Evolutionary conservation across 2,888 invertebrate genomes (phyloP).

Genomic region (Scaptomyza tumidula): DNA sequence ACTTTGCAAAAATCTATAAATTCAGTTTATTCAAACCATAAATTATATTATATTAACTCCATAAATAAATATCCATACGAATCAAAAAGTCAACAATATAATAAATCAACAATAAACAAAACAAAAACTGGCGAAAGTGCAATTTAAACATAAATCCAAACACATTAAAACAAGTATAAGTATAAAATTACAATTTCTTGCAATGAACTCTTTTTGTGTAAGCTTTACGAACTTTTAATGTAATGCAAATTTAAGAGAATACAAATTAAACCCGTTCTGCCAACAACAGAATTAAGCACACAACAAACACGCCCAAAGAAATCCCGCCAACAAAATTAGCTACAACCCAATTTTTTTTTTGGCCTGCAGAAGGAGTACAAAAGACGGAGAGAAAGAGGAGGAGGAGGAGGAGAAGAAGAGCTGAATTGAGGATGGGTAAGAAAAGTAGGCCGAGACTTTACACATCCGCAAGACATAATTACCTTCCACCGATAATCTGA

Average conservation of each 20-base stretch:
- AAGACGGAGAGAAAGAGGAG: neutral
- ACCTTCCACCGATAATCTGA: slow-evolving; percentile 71
- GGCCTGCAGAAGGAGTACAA: neutral
- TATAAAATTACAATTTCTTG: neutral
- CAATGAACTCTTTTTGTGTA: neutral
- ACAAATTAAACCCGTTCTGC: slow-evolving; percentile 8
- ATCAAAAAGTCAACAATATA: slow-evolving; percentile 1
- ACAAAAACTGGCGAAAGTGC: neutral
- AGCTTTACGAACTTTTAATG: slow-evolving; percentile 12
- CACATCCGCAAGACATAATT: slow-evolving; percentile 68
- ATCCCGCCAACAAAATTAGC: neutral
- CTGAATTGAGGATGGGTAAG: neutral
- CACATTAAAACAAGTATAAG: neutral
- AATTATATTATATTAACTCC: neutral
- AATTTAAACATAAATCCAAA: neutral
- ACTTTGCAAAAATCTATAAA: neutral
- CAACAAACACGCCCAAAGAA: neutral
- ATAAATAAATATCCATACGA: neutral
- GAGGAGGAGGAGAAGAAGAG: no score
- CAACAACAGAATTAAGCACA: slow-evolving; percentile 1
- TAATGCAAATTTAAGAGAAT: slow-evolving; percentile 8
- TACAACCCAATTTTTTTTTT: slow-evolving; percentile 1
- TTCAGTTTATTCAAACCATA: neutral
- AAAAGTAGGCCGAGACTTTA: slow-evolving; percentile 32
- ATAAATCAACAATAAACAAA: neutral